A percentile compares a stretch with the other conserved stretches of the same genome.
Conservation (phyloP, 1,140 invertebrate genomes). For the Thaumetopoea pityocampa region DNA sequence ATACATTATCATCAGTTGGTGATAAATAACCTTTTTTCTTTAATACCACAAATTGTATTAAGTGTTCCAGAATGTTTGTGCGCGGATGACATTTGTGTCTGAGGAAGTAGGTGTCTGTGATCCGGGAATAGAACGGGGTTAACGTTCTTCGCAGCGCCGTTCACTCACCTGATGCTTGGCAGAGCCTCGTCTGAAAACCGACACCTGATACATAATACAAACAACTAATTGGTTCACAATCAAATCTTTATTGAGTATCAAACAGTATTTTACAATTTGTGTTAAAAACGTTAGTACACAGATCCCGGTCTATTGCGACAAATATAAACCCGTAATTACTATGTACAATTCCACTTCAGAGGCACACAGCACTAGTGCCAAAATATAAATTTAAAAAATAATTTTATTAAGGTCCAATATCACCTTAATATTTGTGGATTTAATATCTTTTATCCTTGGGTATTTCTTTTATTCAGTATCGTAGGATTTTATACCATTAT, state of each 20-base stretch:
- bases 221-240: constrained; percentile 6
- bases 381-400: too few relatives aligned
- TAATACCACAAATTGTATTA: too few relatives aligned
- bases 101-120: constrained; percentile 30
- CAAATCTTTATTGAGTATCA: constrained; percentile 19
- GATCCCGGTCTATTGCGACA: constrained; percentile 5
- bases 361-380: too few relatives aligned
- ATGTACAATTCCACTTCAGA: constrained; percentile 3
- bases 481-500: too few relatives aligned
- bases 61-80: too few relatives aligned
- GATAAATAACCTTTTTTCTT: too few relatives aligned
- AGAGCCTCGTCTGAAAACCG: constrained; percentile 23
- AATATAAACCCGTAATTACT: constrained; percentile 3
- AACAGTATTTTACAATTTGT: constrained; percentile 10
- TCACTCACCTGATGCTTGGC: constrained; percentile 41
- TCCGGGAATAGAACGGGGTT: constrained; percentile 41
- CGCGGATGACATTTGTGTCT: constrained; percentile 19
- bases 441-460: too few relatives aligned
- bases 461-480: too few relatives aligned
- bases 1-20: too few relatives aligned
- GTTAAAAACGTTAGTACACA: constrained; percentile 6
- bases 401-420: too few relatives aligned
- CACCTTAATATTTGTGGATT: too few relatives aligned
- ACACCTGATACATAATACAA: constrained; percentile 18
- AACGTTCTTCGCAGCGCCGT: constrained; percentile 30